Evolutionary conservation across 1,140 invertebrate genomes (phyloP), one percentile per base, ranked within the genome.

Genomic region (Mamestra configurata): DNA sequence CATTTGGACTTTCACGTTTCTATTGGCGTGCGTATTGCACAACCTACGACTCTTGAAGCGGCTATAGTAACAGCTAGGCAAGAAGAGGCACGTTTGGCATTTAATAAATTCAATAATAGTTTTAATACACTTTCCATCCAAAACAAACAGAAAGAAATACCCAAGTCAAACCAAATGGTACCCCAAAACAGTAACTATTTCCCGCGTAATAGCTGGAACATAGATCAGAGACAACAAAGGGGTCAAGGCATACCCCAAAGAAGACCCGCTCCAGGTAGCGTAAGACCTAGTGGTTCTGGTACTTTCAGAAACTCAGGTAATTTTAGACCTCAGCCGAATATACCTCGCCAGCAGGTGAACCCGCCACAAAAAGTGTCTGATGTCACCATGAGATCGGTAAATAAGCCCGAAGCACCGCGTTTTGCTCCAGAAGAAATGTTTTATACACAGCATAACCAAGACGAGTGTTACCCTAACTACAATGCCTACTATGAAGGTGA

Each of bases 1-100:
- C 77, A 82, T 15, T 72, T 82, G 79, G 77, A 77, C 1, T 82
- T 79, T 53, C 35, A 79, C 51, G 64, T 79, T 1, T 82, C 81
- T 31, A 46, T 82, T 43, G 81, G 81, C 4, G 81, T 82, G 57
- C 18, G 81, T 8, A 76, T 82, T 61, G 15, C 61, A 0, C 76
- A 82, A 27, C 81, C 81, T 11, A 57, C 40, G 1, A 72, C 81
- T 1, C 70, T 82, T 31, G 76, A 79, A 40, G 37, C 31, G 15
- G 81, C 81, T 8, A 77, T 82, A 72, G 49, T 71, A 4, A 35
- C 72, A 24, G 77, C 81, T 35, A 68, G 78, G 11, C 80, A 82
- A 49, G 80, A 82, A 31, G 80, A 82, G 73, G 80, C 80, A 15
- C 64, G 73, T 6, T 20, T 80, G 43, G 37, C 68, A 7, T 81